Conservation (phyloP, 2,797 vertebrate species). For the Acridotheres tristis region DNA sequence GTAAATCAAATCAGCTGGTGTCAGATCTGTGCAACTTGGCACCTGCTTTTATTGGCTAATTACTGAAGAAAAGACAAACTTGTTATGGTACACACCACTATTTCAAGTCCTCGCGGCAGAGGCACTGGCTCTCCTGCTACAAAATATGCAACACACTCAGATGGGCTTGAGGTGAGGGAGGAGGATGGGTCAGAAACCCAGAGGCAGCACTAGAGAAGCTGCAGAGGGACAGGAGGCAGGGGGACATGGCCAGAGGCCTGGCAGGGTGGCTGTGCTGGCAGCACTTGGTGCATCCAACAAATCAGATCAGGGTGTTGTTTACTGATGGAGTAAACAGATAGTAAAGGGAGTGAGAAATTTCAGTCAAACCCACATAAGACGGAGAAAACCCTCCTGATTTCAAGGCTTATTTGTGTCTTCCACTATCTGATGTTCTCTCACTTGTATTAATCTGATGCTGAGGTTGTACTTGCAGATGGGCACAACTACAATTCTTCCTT, state of each 20-base stretch:
- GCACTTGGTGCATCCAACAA: not conserved
- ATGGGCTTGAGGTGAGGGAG: not conserved
- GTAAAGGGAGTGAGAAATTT: not conserved
- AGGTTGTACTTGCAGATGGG: rapidly evolving
- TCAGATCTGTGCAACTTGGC: constrained; percentile 61
- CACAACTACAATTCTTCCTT: not conserved
- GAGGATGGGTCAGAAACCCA: not conserved
- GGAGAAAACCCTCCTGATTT: not conserved
- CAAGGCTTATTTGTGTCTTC: not conserved
- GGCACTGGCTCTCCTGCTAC: not conserved
- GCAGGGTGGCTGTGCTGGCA: not conserved
- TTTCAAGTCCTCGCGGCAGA: not conserved
- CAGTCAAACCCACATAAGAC: not conserved
- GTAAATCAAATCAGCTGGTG: constrained; percentile 58
- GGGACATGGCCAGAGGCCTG: rapidly evolving
- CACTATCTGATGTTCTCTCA: not conserved
- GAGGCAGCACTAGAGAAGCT: not conserved
- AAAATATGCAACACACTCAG: not conserved
- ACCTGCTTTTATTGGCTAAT: constrained; percentile 46
- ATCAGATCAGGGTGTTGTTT: not conserved
- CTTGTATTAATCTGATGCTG: not conserved
- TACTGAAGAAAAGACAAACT: constrained; percentile 52
- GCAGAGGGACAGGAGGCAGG: not conserved
- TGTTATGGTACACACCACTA: not conserved
- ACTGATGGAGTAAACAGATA: not conserved